Conservation (phyloP, 2,888 invertebrate genomes). For the Taphrorychus bicolor region DNA sequence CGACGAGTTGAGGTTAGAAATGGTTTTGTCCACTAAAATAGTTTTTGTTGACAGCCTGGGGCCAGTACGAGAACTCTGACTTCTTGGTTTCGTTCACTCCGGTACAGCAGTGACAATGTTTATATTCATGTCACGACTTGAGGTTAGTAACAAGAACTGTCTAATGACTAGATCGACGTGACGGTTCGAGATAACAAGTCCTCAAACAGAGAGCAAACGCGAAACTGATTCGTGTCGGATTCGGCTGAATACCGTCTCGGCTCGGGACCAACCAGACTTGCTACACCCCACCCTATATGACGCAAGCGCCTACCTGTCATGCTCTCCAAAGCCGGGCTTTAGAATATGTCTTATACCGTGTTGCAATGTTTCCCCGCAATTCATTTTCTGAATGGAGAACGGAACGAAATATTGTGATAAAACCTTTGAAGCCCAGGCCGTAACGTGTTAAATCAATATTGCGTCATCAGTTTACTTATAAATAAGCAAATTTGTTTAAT, state of each 20-base stretch:
- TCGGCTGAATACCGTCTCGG: constrained; percentile 32
- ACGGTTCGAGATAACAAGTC: constrained; percentile 23
- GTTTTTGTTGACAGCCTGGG: constrained; percentile 19
- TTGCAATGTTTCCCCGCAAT: background rate
- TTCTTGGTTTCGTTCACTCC: constrained; percentile 1
- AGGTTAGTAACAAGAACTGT: constrained; percentile 35
- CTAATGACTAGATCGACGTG: constrained; percentile 29
- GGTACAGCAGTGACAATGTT: constrained; percentile 12
- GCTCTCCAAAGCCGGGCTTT: constrained; percentile 41
- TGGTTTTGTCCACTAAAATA: constrained; percentile 36
- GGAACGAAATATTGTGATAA: background rate
- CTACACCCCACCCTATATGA: constrained; percentile 48
- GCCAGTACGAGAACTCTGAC: constrained; percentile 7
- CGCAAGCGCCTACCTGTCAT: constrained; percentile 50
- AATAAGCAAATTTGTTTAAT: no score
- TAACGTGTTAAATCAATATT: no score
- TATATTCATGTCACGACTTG: constrained; percentile 26
- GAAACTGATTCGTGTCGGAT: constrained; percentile 30
- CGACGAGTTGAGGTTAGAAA: constrained; percentile 49
- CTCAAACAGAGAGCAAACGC: constrained; percentile 33
- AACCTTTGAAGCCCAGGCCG: background rate
- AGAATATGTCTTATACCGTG: constrained; percentile 1
- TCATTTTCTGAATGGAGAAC: background rate
- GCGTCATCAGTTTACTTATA: no score
- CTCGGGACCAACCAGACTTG: constrained; percentile 35